Evolutionary conservation across 2,888 invertebrate species (phyloP), one percentile per base, ranked within the genome.

Genomic region (Rhingia rostrata): DNA sequence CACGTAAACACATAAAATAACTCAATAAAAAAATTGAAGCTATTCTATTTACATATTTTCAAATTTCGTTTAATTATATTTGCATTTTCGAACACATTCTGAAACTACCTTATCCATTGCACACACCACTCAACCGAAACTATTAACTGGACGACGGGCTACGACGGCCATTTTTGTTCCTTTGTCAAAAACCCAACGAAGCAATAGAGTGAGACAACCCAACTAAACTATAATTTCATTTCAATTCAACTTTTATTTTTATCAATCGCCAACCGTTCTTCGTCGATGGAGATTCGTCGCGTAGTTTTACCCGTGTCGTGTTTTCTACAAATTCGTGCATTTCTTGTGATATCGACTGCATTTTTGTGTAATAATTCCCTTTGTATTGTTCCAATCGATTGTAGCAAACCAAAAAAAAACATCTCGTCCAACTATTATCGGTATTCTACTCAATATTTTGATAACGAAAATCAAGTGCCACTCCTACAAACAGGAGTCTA

Each of bases 401-500:
- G 2, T 33, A 41, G 14, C 33, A 5, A 3, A 10, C 6, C 14
- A 51, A 37, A 37, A 41, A 37, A 41, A 33, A 53, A 53, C 6
- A 30, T 30, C 14, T 14, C 3, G 1, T 22, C 4, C 10, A 22
- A 22, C 12, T 3, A 14, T 3, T 14, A n/a, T 35, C 51, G 14
- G 35, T 10, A 39, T 32, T 33, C n/a, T 9, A 33, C 33, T 51
- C 4, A 12, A 35, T 67, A 32, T 32, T 72, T 64, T 74, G 22
- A 35, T 67, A 69, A 49, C 54, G 61, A 77, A 70, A 54, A 64
- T 47, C 64, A 70, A 84, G 84, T 84, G 84, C 84, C 84, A 84
- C 84, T 84, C 84, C 84, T 84, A 79, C 63, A 72, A 49, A 78
- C 77, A 78, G 67, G 73, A 78, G 70, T 14, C 47, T 45, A n/a